Base-by-base conservation (phyloP, 2,888 invertebrate species). In the Nectonema munidae region DNA sequence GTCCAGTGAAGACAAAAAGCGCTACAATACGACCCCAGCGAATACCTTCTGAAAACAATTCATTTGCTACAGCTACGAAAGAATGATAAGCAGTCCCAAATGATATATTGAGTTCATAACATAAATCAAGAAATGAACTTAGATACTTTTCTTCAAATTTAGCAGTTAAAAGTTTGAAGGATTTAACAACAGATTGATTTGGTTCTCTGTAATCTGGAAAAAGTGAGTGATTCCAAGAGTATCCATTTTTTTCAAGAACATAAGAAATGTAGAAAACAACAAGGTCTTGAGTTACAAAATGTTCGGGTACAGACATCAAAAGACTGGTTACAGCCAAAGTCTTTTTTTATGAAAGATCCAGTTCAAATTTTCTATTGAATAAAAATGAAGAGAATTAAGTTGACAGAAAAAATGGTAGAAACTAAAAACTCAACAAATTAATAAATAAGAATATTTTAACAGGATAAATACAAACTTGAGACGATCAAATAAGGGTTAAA, bases 1-100 rank as follows among this genome's bases (percentile, higher is more conserved):
- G 35, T 4, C 35, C 35, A 11, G 35, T 19, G 15, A 34, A 34
- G 4, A 34, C 35, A 34, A 16, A 34, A 5, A 34, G 35, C 17
- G 35, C 35, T 34, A 14, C 20, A 5, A 34, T 18, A 19, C 35
- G 5, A 4, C 35, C 35, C 35, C 35, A 34, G 4, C 20, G 17
- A n/a, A 34, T 34, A 11, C 35, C 35, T 19, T 34, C 35, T 19
- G 17, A 19, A 34, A 34, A 34, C 6, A 34, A 19, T 34, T 34
- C 35, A 11, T 19, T 16, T 19, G 35, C 35, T n/a, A 34, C 35
- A 6, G 35, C 35, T 11, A 34, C 35, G 20, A 34, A 34, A 11
- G 35, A 34, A 18, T 18, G 35, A 19, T 34, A 34, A 16, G 35
- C 35, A 6, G 35, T 34, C 4, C 5, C 19, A 19, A 11, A 19